Evolutionary conservation across 2,888 invertebrate species (phyloP).

Genomic region (Euplagia quadripunctaria): DNA sequence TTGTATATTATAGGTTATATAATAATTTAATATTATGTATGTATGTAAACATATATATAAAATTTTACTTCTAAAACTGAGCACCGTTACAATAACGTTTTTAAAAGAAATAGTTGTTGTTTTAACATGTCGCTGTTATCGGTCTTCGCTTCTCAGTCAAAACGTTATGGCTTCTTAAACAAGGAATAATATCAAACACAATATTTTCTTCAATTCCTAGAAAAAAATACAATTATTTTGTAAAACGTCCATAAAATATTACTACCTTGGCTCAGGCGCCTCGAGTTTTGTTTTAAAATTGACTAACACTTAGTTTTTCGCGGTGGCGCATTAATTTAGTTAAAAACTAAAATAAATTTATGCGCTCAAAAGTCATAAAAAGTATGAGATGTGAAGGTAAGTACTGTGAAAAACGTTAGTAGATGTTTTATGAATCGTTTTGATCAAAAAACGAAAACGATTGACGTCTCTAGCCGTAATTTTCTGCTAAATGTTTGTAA

Average conservation of each 20-base stretch:
- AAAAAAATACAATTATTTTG: conserved; percentile 56
- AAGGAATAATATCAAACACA: conserved; percentile 32
- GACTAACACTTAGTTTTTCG: conserved; percentile 25
- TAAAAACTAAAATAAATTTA: conserved; percentile 11
- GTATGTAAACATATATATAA: no score
- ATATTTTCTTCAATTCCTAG: conserved; percentile 48
- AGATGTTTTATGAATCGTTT: no score
- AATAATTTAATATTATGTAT: no score
- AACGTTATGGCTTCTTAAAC: conserved; percentile 19
- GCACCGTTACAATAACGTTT: neutral
- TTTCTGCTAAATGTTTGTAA: no score
- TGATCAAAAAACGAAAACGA: no score
- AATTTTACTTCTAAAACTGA: neutral
- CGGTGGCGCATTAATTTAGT: conserved; percentile 20
- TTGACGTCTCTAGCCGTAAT: no score
- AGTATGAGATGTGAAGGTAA: conserved; percentile 1
- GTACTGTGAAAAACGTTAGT: neutral
- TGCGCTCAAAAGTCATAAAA: neutral
- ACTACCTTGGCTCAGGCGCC: conserved; percentile 45
- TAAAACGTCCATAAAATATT: conserved; percentile 57
- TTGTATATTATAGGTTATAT: no score
- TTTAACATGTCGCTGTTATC: neutral
- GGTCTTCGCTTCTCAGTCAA: neutral
- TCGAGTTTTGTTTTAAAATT: conserved; percentile 48
- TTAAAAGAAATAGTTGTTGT: neutral